Conservation (phyloP, 2,113 vertebrate species). For the Chaetodon auriga region DNA sequence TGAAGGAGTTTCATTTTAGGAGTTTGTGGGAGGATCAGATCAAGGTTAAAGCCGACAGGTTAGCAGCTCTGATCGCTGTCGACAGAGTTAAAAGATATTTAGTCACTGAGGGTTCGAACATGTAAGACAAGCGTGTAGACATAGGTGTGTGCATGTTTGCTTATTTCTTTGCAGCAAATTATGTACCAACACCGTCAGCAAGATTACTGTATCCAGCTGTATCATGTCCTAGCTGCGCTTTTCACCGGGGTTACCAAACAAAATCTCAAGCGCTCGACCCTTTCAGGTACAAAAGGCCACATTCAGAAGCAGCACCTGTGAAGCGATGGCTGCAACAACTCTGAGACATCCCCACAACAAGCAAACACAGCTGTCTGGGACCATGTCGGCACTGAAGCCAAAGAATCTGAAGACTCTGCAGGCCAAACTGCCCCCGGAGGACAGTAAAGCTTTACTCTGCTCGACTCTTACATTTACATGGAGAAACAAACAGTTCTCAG, state of each 20-base stretch:
- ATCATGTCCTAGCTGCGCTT: not conserved
- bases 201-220: not conserved
- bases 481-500: too few relatives aligned
- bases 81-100: not conserved
- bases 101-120: too few relatives aligned
- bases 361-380: conserved; percentile 25
- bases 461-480: not conserved
- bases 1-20: not conserved
- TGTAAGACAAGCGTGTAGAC: too few relatives aligned
- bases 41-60: not conserved
- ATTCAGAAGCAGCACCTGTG: conserved; percentile 1
- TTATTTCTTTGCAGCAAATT: too few relatives aligned
- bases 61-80: not conserved
- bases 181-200: not conserved
- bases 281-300: not conserved
- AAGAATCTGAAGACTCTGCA: not conserved
- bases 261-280: not conserved
- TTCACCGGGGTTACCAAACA: not conserved
- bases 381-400: not conserved
- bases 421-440: not conserved
- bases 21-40: not conserved
- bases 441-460: not conserved
- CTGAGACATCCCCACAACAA: not conserved
- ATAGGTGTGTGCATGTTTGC: too few relatives aligned
- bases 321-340: not conserved